Percentiles rank a stretch among this genome's conserved stretches.
Evolutionary conservation across 2,888 invertebrate species (phyloP).

Genomic region (Melieria picta): DNA sequence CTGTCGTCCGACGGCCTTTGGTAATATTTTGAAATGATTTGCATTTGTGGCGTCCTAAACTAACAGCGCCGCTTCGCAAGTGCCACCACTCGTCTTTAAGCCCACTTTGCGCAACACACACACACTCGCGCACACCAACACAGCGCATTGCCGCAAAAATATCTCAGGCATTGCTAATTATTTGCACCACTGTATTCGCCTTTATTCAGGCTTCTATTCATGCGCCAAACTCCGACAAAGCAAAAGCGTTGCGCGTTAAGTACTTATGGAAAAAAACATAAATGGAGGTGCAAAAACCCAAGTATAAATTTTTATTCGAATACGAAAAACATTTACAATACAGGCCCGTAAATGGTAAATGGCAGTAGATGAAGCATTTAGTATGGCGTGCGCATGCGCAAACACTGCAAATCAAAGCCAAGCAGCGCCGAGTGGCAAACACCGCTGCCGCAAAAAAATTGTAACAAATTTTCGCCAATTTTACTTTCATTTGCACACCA

Average conservation of each 20-base stretch:
- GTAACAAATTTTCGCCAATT: conserved; percentile 54
- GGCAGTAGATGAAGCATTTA: conserved; percentile 8
- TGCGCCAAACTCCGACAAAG: not conserved
- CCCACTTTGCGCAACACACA: not conserved
- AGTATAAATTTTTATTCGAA: too few relatives aligned
- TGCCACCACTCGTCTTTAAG: too few relatives aligned
- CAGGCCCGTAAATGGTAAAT: too few relatives aligned
- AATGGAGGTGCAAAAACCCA: too few relatives aligned
- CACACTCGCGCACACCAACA: not conserved
- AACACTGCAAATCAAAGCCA: not conserved
- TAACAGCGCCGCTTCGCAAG: too few relatives aligned
- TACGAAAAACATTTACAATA: too few relatives aligned
- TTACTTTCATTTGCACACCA: conserved; percentile 54
- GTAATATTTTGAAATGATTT: too few relatives aligned
- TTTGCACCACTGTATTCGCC: conserved; percentile 38
- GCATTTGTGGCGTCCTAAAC: too few relatives aligned
- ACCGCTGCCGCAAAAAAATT: conserved; percentile 37
- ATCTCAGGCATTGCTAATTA: conserved; percentile 58
- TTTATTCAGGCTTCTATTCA: not conserved
- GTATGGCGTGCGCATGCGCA: not conserved
- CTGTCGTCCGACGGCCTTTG: too few relatives aligned
- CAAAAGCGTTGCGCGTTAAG: not conserved
- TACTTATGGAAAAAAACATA: not conserved
- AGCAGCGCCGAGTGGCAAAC: conserved; percentile 6
- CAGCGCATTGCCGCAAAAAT: conserved; percentile 46